Evolutionary conservation across 1,140 invertebrate genomes (phyloP), one percentile per base, ranked within the genome.

Genomic region (Ceratoteleas bidentatus): DNA sequence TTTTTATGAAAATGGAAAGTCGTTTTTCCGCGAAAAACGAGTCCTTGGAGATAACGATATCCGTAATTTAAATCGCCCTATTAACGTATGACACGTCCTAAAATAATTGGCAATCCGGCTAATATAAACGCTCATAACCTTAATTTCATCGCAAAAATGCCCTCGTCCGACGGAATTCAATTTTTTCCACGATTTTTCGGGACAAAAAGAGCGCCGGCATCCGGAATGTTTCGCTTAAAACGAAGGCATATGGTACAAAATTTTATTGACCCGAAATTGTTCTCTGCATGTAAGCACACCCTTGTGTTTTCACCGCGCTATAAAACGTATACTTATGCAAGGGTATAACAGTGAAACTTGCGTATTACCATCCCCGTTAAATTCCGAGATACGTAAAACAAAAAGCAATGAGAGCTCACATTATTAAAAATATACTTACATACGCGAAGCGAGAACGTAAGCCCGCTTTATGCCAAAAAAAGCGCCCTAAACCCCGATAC

Each of bases 381-480:
- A 74, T 69, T 81, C 45, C 52, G 32, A 69, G 49, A 81, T 81
- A 64, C 64, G 65, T 65, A 62, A 65, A 75, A 70, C 24, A 73
- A 74, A 74, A 74, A 79, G 64, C 69, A 80, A 64, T 16, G 52
- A 53, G 43, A 34, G 24, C 53, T 69, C 50, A 36, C 43, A 74
- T 74, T 81, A 74, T 74, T 74, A 81, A 74, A 81, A 74, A 69
- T 69, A 65, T 81, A 74, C 77, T 74, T 74, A 62, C 69, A 69
- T 73, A 40, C 57, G n/a, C 33, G 69, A 68, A 43, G 64, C 62
- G 14, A 64, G 52, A 61, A 52, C 56, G 43, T 56, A 60, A 73
- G 50, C 50, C 43, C 57, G 69, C n/a, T 80, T 80, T 74, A 80
- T 74, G 52, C 69, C 50, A 57, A 80, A 68, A 75, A 74, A 74